phyloP scores from a whole-genome alignment of 2,797 vertebrate species.

The Tenualosa ilisha region DNA sequence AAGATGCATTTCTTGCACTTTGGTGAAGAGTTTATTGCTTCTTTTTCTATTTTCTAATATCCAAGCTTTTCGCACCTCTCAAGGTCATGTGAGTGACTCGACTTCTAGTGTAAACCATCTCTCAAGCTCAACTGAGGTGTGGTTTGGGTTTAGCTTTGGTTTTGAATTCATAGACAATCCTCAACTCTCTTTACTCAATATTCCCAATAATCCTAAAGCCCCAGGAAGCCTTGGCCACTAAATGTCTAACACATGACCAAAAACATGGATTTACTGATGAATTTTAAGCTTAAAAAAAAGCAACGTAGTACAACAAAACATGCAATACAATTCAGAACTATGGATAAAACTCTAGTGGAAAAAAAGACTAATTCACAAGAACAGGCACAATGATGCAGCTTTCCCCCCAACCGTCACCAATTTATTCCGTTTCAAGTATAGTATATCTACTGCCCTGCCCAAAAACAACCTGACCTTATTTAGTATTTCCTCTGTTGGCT shows the following conservation, averaged over 20 bases:
- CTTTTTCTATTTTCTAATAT: too few species aligned
- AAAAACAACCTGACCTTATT: slow-evolving; percentile 9
- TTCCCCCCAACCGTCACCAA: slow-evolving; percentile 38
- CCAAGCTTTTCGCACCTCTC: too few species aligned
- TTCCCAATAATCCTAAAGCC: neutral
- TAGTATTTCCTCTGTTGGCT: neutral
- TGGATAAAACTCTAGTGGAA: slow-evolving; percentile 40
- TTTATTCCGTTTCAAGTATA: slow-evolving; percentile 69
- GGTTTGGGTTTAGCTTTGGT: neutral
- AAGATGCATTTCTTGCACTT: too few species aligned
- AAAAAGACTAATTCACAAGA: slow-evolving; percentile 47
- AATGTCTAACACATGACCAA: neutral
- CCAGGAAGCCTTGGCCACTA: neutral
- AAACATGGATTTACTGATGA: neutral
- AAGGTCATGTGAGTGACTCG: too few species aligned
- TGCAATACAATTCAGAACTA: slow-evolving; percentile 50
- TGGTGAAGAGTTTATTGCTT: too few species aligned
- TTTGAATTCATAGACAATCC: neutral
- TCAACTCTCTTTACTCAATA: neutral
- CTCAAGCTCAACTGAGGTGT: too few species aligned
- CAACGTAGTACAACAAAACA: slow-evolving; percentile 48
- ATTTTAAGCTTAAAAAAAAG: slow-evolving; percentile 10
- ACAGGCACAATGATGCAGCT: slow-evolving; percentile 31
- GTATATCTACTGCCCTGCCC: slow-evolving; percentile 39
- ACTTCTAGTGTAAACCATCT: too few species aligned